Conservation (phyloP, 2,797 vertebrate genomes). For the Pterois miles region DNA sequence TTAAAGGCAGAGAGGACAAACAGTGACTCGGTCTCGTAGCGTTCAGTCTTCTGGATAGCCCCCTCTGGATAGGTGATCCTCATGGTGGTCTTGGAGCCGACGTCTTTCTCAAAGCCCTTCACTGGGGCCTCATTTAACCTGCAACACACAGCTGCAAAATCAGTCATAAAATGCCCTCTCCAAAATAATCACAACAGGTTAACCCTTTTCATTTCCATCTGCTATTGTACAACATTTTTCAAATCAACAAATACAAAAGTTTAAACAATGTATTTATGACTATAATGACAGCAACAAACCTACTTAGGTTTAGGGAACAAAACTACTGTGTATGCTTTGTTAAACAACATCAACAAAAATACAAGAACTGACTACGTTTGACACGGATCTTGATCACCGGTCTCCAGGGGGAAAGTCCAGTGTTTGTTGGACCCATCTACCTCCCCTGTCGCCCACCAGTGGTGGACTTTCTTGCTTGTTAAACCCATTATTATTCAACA, state of each 20-base stretch:
- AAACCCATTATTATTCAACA: too few species aligned
- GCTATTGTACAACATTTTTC: neutral
- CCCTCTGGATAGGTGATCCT: conserved; percentile 96
- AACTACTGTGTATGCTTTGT: too few species aligned
- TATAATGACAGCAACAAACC: neutral
- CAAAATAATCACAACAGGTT: neutral
- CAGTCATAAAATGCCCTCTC: neutral
- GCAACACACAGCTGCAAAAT: conserved; percentile 46
- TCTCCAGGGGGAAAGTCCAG: too few species aligned
- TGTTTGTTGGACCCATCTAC: too few species aligned
- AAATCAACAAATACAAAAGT: too few species aligned
- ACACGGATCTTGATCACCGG: too few species aligned
- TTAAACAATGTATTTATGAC: neutral
- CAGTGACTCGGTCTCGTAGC: conserved; percentile 89
- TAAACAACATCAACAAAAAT: too few species aligned
- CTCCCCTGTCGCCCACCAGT: too few species aligned
- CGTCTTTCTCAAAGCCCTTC: conserved; percentile 91
- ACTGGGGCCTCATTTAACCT: conserved; percentile 93
- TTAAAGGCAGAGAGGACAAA: conserved; percentile 95
- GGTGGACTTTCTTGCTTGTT: too few species aligned
- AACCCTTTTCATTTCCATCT: neutral
- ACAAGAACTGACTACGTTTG: too few species aligned
- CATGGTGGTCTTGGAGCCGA: conserved; percentile 92
- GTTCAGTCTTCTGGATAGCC: conserved; percentile 90
- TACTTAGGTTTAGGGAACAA: too few species aligned